Percentiles rank a stretch among this genome's conserved stretches.
Conservation (phyloP, 2,113 vertebrate genomes). For the Tretioscincus oriximinensis region DNA sequence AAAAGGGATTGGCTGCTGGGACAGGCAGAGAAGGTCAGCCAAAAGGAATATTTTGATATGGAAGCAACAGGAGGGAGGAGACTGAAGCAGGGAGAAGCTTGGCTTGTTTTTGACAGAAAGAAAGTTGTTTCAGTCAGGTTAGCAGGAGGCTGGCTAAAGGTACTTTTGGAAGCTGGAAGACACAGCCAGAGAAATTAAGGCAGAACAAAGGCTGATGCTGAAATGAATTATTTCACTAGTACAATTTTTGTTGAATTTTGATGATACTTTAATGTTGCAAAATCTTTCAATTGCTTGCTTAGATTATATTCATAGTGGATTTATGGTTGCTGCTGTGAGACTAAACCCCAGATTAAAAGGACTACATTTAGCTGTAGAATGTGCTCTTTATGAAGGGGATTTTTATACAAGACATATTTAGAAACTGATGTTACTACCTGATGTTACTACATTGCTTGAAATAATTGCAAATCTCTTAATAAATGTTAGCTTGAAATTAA, state of each 20-base stretch:
- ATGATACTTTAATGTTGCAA: background rate
- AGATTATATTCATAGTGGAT: background rate
- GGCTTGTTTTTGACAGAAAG: background rate
- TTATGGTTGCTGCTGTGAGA: too few relatives aligned
- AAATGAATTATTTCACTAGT: background rate
- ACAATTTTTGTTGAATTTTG: background rate
- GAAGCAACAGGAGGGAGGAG: background rate
- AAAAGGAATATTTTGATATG: background rate
- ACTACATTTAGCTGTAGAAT: background rate
- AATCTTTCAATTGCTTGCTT: background rate
- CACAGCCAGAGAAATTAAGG: background rate
- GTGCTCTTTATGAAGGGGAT: background rate
- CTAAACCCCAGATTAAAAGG: too few relatives aligned
- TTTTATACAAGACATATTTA: background rate
- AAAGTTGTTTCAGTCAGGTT: background rate
- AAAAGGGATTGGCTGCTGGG: background rate
- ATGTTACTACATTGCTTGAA: background rate
- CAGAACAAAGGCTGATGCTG: background rate
- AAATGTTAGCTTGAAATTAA: background rate
- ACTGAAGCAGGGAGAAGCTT: background rate
- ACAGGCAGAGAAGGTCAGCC: constrained; percentile 2
- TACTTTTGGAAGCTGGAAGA: background rate
- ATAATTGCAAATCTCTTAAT: background rate
- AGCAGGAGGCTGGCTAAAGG: background rate
- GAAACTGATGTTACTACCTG: background rate